Base-by-base conservation (phyloP, 2,797 vertebrate genomes). In the Spheniscus humboldti region DNA sequence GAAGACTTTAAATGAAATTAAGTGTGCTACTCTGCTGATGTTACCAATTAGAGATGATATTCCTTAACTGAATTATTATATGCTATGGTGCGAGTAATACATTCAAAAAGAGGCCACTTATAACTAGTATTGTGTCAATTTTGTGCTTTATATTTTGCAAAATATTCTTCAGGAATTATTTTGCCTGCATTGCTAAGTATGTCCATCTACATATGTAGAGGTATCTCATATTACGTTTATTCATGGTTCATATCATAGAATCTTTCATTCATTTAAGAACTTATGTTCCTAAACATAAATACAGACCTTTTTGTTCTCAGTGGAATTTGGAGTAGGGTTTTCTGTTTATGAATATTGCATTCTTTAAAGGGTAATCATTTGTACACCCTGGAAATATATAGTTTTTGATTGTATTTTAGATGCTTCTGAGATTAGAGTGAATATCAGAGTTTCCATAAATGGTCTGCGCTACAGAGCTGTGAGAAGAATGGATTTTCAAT, bases 401-500 rank as follows among this genome's bases (percentile, higher is more conserved):
- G 55, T 1, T 84, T 92, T 81, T 82, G 59, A 91, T 90, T 85
- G 55, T 76, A 59, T 85, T 94, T 95, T 73, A 88, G 80, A 79
- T 86, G 69, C 14, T 76, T 92, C 64, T 73, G 76, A 95, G 82
- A 92, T 95, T 76, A 94, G 83, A 90, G 72, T 24, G 68, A 83
- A 68, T 92, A 76, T 74, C 64, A 68, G 55, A 67, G 13, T 90
- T 31, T 74, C 16, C 20, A 41, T 93, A 92, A 95, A 81, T 31
- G 18, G 10, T 73, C 47, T 88, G 59, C 90, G 82, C 23, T 82
- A 56, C 57, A 92, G 82, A 93, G 33, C 66, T 93, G 43, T 90
- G 50, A 86, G 67, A 96, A 93, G 64, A 91, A 84, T 90, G 56
- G 43, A 56, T 94, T 97, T 96, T 95, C 83, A 79, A 79, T 96